A percentile compares a stretch with the other conserved stretches of the same genome.
These are phyloP conservation scores for Petroica traversi DNA, from an alignment of 2,113 vertebrate genomes.

Conservation along the genomic window DNA sequence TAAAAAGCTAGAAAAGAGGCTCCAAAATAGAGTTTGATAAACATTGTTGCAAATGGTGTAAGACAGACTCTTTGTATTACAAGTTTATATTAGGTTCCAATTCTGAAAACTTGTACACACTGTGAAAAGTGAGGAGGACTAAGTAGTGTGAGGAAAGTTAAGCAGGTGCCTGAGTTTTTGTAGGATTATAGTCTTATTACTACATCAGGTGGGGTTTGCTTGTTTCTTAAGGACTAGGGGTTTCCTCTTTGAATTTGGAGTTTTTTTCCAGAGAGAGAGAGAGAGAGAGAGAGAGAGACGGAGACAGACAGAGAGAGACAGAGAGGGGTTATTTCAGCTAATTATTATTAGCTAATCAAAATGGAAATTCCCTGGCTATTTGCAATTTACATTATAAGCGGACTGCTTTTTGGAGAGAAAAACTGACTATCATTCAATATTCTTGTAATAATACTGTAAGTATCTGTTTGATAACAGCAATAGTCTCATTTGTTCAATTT, in stretches of 20 bases:
- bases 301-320: neutral
- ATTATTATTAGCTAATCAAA: conserved; percentile 1
- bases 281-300: neutral
- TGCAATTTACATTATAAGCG: neutral
- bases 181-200: neutral
- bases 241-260: neutral
- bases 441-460: neutral
- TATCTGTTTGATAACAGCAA: neutral
- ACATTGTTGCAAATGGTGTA: neutral
- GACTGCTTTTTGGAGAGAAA: neutral
- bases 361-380: neutral
- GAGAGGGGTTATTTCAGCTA: neutral
- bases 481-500: neutral
- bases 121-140: neutral
- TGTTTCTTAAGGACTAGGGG: neutral
- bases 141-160: neutral
- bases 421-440: neutral
- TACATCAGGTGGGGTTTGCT: neutral
- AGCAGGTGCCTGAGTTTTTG: neutral
- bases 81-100: neutral
- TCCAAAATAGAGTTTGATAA: neutral
- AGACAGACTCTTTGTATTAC: neutral
- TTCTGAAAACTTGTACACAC: neutral
- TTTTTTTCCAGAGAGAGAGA: neutral
- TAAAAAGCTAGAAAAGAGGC: neutral